These are phyloP conservation scores for Entomobrya multifasciata DNA, from an alignment of 2,888 invertebrate genomes.

Conservation along the genomic window DNA sequence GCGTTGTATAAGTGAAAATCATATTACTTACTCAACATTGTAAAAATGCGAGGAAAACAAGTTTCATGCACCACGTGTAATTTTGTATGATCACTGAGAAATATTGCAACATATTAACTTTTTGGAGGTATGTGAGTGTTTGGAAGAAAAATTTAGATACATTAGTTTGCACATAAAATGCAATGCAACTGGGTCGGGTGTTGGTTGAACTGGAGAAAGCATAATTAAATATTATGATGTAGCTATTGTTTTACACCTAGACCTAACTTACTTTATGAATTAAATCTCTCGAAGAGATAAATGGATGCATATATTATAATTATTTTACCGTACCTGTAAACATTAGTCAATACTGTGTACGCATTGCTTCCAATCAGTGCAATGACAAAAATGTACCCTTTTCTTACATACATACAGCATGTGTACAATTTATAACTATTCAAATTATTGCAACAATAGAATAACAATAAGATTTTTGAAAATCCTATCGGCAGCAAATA, in stretches of 20 bases:
- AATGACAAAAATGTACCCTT: constrained; percentile 2
- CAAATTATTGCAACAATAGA: not conserved
- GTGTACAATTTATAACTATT: no score
- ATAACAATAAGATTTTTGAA: no score
- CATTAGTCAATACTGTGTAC: constrained; percentile 21
- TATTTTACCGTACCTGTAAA: not conserved
- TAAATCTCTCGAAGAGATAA: no score
- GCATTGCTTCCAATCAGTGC: constrained; percentile 1
- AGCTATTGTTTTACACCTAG: not conserved
- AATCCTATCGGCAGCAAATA: constrained; percentile 5
- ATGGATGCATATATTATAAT: not conserved
- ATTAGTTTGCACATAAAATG: not conserved
- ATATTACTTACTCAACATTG: no score
- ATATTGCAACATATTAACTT: not conserved
- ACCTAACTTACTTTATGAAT: not conserved
- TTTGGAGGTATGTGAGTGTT: not conserved
- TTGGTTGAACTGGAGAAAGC: not conserved
- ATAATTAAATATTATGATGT: not conserved
- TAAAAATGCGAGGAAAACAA: not conserved
- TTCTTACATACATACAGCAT: not conserved
- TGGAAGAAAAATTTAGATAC: not conserved
- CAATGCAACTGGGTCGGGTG: not conserved
- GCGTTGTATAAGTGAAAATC: no score
- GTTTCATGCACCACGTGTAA: constrained; percentile 27
- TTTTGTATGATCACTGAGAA: constrained; percentile 36